Conservation (phyloP, 2,113 vertebrate genomes). For the Reinhardtius hippoglossoides region DNA sequence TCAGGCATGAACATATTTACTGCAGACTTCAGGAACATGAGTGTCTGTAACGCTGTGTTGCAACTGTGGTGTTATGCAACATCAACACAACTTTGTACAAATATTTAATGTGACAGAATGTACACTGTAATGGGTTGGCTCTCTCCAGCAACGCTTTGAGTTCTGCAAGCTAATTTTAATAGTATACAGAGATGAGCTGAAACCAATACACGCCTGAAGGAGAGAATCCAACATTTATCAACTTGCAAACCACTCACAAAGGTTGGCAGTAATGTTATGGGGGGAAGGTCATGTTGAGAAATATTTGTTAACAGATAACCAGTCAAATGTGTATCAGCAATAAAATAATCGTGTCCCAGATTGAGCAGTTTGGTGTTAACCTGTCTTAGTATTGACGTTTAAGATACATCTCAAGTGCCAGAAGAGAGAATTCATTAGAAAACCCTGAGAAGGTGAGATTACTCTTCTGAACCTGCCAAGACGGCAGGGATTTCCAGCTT, state of each 20-base stretch:
- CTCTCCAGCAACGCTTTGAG: not conserved
- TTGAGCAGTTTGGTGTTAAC: not conserved
- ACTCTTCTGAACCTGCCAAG: not conserved
- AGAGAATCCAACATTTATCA: conserved; percentile 17
- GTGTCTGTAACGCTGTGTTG: not conserved
- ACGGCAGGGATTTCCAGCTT: too few species aligned
- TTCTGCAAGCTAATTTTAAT: conserved; percentile 15
- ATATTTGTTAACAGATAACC: not conserved
- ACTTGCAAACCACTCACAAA: not conserved
- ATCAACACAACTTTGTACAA: not conserved
- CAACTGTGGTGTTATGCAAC: not conserved
- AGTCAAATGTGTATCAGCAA: not conserved
- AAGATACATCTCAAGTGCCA: not conserved
- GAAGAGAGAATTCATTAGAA: conserved; percentile 14
- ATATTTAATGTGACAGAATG: not conserved
- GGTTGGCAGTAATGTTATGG: not conserved
- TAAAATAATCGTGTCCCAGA: not conserved
- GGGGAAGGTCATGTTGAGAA: not conserved
- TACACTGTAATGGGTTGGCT: not conserved
- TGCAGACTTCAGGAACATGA: not conserved
- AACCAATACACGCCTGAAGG: conserved; percentile 20
- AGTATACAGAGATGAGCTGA: conserved; percentile 9
- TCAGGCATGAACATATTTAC: not conserved
- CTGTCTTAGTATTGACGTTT: not conserved
- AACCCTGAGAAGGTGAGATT: not conserved